phyloP scores from a whole-genome alignment of 2,797 vertebrate genomes.

The Xerus rutilus region DNA sequence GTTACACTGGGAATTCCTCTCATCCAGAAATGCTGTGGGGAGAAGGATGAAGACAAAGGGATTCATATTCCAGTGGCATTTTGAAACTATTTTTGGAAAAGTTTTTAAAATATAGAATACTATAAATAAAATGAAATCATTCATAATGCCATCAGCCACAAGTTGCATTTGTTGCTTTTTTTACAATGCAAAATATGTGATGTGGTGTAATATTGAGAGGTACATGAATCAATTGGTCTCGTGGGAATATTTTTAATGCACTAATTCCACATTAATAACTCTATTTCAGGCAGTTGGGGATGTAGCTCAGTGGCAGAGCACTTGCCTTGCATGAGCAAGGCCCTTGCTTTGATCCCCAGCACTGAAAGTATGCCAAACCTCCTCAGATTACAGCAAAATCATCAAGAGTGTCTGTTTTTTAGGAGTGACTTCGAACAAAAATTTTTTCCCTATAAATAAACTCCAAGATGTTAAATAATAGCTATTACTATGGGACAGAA shows the following conservation, averaged over 20 bases:
- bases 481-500: not conserved
- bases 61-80: not conserved
- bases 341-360: not conserved
- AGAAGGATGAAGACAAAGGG: not conserved
- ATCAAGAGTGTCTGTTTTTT: conserved; percentile 8
- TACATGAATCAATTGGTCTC: not conserved
- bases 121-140: conserved; percentile 30
- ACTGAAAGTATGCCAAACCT: not conserved
- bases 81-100: conserved; percentile 13
- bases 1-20: not conserved
- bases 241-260: conserved; percentile 10
- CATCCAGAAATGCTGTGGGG: not conserved
- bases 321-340: not conserved
- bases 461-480: not conserved
- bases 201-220: conserved; percentile 12
- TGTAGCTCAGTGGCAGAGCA: not conserved
- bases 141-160: not conserved
- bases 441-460: conserved; percentile 22
- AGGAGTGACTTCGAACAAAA: not conserved
- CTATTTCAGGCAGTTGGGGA: not conserved
- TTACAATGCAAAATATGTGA: not conserved
- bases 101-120: conserved; percentile 13
- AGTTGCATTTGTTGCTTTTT: not conserved
- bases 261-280: conserved; percentile 6
- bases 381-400: not conserved